Conservation (phyloP, 2,797 vertebrate genomes). For the Pitangus sulphuratus region DNA sequence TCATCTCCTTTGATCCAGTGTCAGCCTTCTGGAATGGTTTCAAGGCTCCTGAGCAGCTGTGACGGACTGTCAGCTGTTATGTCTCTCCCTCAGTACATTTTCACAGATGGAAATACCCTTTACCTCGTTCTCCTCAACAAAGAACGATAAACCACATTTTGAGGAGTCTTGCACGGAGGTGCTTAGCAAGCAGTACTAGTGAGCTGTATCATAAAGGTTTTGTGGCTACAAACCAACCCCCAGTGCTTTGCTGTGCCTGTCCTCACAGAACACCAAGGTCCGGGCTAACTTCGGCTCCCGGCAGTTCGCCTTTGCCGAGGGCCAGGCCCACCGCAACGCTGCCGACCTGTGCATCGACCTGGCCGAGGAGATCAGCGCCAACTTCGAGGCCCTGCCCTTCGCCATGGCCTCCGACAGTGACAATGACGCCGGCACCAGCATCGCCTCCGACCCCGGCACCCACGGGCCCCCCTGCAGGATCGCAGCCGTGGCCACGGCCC, state of each 20-base stretch:
- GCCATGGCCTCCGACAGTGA: conserved; percentile 99
- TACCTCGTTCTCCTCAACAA: not conserved
- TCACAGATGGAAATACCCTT: not conserved
- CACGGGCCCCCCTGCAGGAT: conserved; percentile 96
- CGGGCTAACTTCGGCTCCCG: conserved; percentile 95
- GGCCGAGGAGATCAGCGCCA: conserved; percentile 97
- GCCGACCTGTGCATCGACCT: conserved; percentile 95
- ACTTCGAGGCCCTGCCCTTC: conserved; percentile 98
- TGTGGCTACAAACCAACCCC: no score
- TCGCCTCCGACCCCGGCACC: conserved; percentile 92
- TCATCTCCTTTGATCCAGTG: not conserved
- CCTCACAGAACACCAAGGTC: conserved; percentile 93
- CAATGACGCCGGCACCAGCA: conserved; percentile 95
- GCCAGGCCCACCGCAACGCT: conserved; percentile 95
- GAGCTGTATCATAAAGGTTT: no score
- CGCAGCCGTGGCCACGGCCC: conserved; percentile 89
- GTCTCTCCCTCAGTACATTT: not conserved
- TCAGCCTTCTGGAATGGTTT: not conserved
- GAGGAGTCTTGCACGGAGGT: no score
- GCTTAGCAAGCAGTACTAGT: no score
- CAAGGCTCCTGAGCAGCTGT: not conserved
- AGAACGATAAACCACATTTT: no score
- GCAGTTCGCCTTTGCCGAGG: conserved; percentile 92
- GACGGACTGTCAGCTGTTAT: not conserved
- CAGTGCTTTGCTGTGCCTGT: not conserved